Evolutionary conservation across 2,797 vertebrate genomes (phyloP), one percentile per base, ranked within the genome.

Genomic region (Galago senegalensis): DNA sequence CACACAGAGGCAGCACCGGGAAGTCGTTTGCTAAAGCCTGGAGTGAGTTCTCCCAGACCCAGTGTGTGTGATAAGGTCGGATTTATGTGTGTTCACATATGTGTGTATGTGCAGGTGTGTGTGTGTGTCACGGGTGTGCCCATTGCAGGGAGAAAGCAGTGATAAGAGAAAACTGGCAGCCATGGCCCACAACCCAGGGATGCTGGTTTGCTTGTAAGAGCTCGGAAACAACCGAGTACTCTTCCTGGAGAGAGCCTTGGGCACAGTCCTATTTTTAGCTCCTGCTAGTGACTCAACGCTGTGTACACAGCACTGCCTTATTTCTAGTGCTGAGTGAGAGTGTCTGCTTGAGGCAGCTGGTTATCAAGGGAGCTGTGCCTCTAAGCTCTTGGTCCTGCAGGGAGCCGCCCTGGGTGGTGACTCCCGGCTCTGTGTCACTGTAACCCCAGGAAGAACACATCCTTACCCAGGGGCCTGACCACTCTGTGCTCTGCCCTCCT

Each of bases 241-340:
- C 29, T 73, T 79, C 10, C 80, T 69, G n/a, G 82, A 82, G 77
- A 79, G 91, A 70, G 73, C 34, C 49, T 7, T 79, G 6, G n/a
- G 9, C 6, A 0, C 20, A 10, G 37, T 80, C 72, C 56, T 96
- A 79, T 94, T 77, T 96, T 94, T 88, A 56, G 92, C 10, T 61
- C 87, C 49, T 89, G 58, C 82, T 81, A 25, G 82, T 96, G 95
- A 96, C 61, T 85, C 89, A 96, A 31, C 40, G 20, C 23, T 72
- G 31, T 81, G 14, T 69, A 69, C 27, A 43, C 73, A 49, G 72
- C 21, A 7, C 58, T 43, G 49, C 12, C 16, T 81, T 87, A 40
- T 92, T 96, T 84, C 94, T 84, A 73, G 86, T 25, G 17, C 69
- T 1, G 25, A 60, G 53, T 40, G 10, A 80, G 81, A 93, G 40